Conservation (phyloP, 2,113 vertebrate species). For the Orientallactaga bullata region DNA sequence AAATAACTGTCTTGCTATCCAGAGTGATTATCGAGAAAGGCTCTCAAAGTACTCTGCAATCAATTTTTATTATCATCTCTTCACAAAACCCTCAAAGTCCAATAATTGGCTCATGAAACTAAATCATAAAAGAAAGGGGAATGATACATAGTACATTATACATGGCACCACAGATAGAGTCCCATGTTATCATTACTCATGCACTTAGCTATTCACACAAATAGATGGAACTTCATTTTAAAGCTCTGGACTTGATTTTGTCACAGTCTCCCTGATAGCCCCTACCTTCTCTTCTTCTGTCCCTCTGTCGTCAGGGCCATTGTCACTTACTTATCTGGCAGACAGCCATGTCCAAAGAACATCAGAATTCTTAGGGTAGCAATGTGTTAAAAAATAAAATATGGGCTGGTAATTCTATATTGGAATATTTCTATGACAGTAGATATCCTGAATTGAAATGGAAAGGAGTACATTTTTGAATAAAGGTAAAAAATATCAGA, state of each 20-base stretch:
- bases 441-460: not conserved
- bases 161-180: not conserved
- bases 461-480: constrained; percentile 13
- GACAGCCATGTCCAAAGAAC: not conserved
- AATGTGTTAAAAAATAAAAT: not conserved
- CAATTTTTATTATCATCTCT: constrained; percentile 66
- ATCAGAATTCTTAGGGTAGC: not conserved
- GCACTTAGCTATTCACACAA: not conserved
- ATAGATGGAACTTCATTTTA: not conserved
- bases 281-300: not conserved
- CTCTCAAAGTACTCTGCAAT: constrained; percentile 59
- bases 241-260: constrained; percentile 3
- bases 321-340: not conserved
- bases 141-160: not conserved
- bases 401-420: not conserved
- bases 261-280: not conserved
- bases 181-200: constrained; percentile 27
- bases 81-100: constrained; percentile 43
- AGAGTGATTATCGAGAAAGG: not conserved
- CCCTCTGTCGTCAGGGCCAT: not conserved
- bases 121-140: constrained; percentile 55
- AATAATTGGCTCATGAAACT: constrained; percentile 49
- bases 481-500: not conserved
- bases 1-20: constrained; percentile 25
- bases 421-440: not conserved